Percentiles rank a stretch among this genome's conserved stretches.
Evolutionary conservation across 2,888 invertebrate genomes (phyloP).

Genomic region (Tetranychus piercei): DNA sequence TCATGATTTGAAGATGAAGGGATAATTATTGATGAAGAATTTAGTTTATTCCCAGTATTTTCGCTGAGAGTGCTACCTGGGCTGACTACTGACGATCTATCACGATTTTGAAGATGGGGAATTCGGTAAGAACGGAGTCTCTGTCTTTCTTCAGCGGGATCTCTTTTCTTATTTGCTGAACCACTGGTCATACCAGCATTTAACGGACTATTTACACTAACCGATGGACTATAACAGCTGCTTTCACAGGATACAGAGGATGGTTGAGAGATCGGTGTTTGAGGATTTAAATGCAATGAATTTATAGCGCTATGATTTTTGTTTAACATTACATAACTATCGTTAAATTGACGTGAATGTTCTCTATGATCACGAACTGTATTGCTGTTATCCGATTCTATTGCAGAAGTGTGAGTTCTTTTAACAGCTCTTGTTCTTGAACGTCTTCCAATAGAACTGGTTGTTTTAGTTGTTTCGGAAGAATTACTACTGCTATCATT

Average conservation of each 20-base stretch:
- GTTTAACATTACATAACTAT: neutral
- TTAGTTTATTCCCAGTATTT: neutral
- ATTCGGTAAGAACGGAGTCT: conserved; percentile 21
- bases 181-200: neutral
- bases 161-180: conserved; percentile 13
- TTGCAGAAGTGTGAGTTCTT: neutral
- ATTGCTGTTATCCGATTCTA: neutral
- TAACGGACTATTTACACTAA: conserved; percentile 12
- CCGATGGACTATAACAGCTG: conserved; percentile 34
- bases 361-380: neutral
- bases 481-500: conserved; percentile 2
- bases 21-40: neutral
- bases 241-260: conserved; percentile 37
- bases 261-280: conserved; percentile 33
- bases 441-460: neutral
- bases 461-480: neutral
- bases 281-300: conserved; percentile 9
- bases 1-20: neutral
- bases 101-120: conserved; percentile 18
- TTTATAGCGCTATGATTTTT: neutral
- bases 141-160: conserved; percentile 21
- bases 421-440: neutral
- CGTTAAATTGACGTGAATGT: neutral
- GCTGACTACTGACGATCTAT: neutral
- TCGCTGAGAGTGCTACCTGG: neutral